A percentile compares a stretch with the other conserved stretches of the same genome.
Evolutionary conservation across 2,797 vertebrate species (phyloP).

Genomic region (Mus spretus): DNA sequence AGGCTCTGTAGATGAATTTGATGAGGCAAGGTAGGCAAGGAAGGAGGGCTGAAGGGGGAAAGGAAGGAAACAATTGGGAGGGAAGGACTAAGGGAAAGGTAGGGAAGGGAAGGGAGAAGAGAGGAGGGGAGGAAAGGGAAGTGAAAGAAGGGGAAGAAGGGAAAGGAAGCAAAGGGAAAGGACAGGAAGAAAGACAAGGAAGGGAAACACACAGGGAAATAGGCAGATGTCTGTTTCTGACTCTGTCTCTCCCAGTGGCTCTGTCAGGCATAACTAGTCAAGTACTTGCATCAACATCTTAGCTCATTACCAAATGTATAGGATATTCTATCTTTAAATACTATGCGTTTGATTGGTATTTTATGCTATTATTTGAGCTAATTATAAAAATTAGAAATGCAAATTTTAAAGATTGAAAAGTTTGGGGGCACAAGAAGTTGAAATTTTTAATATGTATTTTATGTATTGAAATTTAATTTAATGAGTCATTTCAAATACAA

Average conservation of each 20-base stretch:
- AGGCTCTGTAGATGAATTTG: background rate
- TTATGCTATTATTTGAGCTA: background rate
- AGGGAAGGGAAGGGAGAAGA: too few relatives aligned
- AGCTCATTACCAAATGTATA: background rate
- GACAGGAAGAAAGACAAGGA: background rate
- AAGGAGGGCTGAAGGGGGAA: fast-evolving
- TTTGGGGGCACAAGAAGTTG: background rate
- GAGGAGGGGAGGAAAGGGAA: background rate
- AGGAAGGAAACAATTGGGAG: background rate
- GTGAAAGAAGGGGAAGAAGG: too few relatives aligned
- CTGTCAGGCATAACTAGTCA: background rate
- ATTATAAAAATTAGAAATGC: background rate
- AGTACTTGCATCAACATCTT: background rate
- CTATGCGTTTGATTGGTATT: background rate
- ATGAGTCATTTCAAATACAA: background rate
- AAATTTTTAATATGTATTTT: background rate
- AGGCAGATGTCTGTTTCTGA: background rate
- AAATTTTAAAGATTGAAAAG: conserved; percentile 23
- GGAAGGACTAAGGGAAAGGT: background rate
- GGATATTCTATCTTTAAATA: background rate
- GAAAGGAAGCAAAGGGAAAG: background rate
- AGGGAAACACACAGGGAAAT: background rate
- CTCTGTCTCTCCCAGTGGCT: background rate
- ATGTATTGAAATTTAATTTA: conserved; percentile 32
- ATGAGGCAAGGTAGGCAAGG: too few relatives aligned